Evolutionary conservation across 2,888 invertebrate genomes (phyloP), one percentile per base, ranked within the genome.

Genomic region (Auanema freiburgensis): DNA sequence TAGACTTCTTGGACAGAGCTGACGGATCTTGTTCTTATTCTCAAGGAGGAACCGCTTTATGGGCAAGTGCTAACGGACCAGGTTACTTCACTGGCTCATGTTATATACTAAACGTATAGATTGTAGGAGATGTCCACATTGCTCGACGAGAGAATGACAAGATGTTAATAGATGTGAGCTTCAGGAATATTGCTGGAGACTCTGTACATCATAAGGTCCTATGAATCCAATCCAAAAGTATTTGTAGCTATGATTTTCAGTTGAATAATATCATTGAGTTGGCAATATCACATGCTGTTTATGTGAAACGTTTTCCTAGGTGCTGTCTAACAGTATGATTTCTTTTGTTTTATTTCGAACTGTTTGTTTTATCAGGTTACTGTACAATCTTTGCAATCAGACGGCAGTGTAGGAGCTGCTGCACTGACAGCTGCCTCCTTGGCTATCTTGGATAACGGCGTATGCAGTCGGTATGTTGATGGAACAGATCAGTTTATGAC

Each of bases 41-140:
- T 2, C 73, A 73, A 57, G 73, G 73, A 49, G 49, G 67, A 40
- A 71, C 73, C 21, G 62, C 65, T 21, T 62, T 71, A 18, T 71
- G 70, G 70, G 68, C 73, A 10, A 70, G 70, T 50, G 70, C 69
- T 49, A 71, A 66, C 44, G 73, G 73, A 42, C 73, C 73, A 8
- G 73, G 72, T 67, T 16, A 10, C 52, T 16, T 14, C 40, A 18
- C 16, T 49, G 18, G 3, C 53, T 42, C 41, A 12, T 25, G 23
- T 49, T 52, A 2, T 21, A 14, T 10, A 41, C 5, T 16, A 57
- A 57, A 8, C 4, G 5, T 23, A 6, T 21, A 18, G 16, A 18
- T 46, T 21, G n/a, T 44, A 68, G 68, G 65, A 40, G 73, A 73
- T 56, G 67, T 73, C 14, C 73, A 73, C 41, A 61, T 67, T 1